Base-by-base conservation (phyloP, 2,888 invertebrate species). In the Patella pellucida region DNA sequence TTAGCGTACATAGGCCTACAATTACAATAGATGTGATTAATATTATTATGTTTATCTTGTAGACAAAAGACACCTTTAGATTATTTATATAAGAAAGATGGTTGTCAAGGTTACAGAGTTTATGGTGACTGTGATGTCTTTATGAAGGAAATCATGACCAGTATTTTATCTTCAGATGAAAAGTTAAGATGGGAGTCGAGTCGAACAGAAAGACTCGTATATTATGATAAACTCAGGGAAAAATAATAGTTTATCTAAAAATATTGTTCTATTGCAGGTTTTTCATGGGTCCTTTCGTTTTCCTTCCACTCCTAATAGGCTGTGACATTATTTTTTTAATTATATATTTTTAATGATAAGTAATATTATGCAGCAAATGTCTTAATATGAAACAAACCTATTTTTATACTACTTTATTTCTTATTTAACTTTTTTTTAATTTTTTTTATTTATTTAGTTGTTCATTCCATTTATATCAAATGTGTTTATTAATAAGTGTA, bases 51-150 rank as follows among this genome's bases (percentile, higher is more conserved):
- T 51, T n/a, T 23, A 41, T 51, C 11, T 69, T 81, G n/a, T 77
- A 87, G 87, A 78, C 87, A 87, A 73, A 77, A 81, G 54, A 87
- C 87, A 2, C 79, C 79, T 12, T 74, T 83, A 67, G 87, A 87
- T 69, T 52, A 76, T n/a, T 62, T 72, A 54, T 82, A 81, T 68
- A 68, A 71, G 23, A 73, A 68, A 70, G 73, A 74, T 19, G 71
- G 76, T 23, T 70, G 79, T 50, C 78, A 78, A 2, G 85, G 87
- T 7, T 80, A 79, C n/a, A 76, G 85, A 31, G 83, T 88, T 75
- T 88, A 84, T 77, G 87, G 86, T 3, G 85, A 87, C 78, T 88
- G 88, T 84, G 88, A 88, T 75, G 56, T 80, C 1, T 82, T 88
- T 68, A 81, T 88, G 79, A 76, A 74, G 50, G 82, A 84, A 74